Conservation (phyloP, 2,797 vertebrate species). For the Pogonophryne albipinna region DNA sequence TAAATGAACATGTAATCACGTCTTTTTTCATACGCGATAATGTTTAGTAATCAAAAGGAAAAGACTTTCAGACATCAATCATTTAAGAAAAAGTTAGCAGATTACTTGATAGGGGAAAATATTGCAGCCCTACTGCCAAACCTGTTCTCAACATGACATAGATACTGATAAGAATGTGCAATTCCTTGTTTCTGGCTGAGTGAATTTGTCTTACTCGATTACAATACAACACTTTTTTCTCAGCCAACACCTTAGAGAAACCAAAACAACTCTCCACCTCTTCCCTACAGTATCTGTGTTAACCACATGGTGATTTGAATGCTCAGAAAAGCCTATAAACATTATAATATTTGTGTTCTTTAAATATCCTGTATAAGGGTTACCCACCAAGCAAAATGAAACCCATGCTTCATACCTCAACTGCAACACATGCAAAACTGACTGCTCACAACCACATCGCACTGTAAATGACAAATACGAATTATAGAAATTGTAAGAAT, state of each 20-base stretch:
- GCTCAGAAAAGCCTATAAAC: not conserved
- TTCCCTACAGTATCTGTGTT: not conserved
- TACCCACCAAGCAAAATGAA: constrained; percentile 23
- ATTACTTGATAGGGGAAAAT: too few species aligned
- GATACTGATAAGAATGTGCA: not conserved
- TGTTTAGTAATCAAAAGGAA: too few species aligned
- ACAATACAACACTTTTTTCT: not conserved
- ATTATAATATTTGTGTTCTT: not conserved
- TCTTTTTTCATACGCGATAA: too few species aligned
- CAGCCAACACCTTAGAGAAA: not conserved
- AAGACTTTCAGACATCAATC: too few species aligned
- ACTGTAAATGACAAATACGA: not conserved
- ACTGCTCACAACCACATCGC: not conserved
- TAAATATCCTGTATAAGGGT: not conserved
- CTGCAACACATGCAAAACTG: not conserved
- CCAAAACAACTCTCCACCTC: not conserved
- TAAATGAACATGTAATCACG: too few species aligned
- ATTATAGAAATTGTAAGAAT: not conserved
- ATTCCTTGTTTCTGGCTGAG: not conserved
- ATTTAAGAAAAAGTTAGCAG: too few species aligned
- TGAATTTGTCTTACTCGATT: not conserved
- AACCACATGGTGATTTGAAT: not conserved
- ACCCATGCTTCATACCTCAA: constrained; percentile 17
- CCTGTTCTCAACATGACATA: not conserved
- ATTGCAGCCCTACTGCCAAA: not conserved